These are phyloP conservation scores for Drosophila dives DNA, from an alignment of 2,888 invertebrate species.

Conservation along the genomic window DNA sequence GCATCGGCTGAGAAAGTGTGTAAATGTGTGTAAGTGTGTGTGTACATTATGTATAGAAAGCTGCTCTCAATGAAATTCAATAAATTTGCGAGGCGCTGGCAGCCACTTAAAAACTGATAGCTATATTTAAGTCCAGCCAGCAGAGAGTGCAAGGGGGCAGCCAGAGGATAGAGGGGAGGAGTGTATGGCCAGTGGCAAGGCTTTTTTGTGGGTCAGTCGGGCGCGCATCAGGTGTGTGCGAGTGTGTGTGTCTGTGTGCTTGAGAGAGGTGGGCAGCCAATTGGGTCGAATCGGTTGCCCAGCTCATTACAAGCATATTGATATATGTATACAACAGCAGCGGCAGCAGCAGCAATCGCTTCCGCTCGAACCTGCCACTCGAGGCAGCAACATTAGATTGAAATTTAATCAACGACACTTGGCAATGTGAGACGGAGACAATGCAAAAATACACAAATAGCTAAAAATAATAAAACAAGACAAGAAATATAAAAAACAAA, in stretches of 20 bases:
- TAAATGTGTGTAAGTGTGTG: neutral
- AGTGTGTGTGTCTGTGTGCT: constrained; percentile 8
- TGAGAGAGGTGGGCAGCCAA: constrained; percentile 41
- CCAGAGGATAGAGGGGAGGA: neutral
- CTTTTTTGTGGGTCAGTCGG: constrained; percentile 71
- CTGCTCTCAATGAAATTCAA: constrained; percentile 73
- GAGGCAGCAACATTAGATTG: constrained; percentile 47
- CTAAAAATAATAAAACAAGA: constrained; percentile 16
- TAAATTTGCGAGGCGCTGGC: constrained; percentile 68
- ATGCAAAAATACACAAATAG: constrained; percentile 32
- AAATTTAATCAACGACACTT: constrained; percentile 70
- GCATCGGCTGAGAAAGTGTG: constrained; percentile 55
- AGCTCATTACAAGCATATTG: constrained; percentile 56
- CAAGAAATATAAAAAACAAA: constrained; percentile 18
- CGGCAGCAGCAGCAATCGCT: constrained; percentile 19
- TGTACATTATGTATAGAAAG: constrained; percentile 41
- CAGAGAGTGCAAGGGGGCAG: neutral
- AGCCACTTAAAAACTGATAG: constrained; percentile 77
- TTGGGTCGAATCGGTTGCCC: constrained; percentile 60
- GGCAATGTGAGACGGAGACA: constrained; percentile 25
- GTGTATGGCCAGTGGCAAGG: constrained; percentile 48
- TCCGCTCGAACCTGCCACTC: constrained; percentile 43
- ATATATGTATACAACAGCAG: constrained; percentile 20
- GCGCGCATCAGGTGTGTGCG: constrained; percentile 27
- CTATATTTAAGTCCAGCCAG: constrained; percentile 71